Conservation (phyloP, 1,140 invertebrate species). For the Trichogramma pretiosum region DNA sequence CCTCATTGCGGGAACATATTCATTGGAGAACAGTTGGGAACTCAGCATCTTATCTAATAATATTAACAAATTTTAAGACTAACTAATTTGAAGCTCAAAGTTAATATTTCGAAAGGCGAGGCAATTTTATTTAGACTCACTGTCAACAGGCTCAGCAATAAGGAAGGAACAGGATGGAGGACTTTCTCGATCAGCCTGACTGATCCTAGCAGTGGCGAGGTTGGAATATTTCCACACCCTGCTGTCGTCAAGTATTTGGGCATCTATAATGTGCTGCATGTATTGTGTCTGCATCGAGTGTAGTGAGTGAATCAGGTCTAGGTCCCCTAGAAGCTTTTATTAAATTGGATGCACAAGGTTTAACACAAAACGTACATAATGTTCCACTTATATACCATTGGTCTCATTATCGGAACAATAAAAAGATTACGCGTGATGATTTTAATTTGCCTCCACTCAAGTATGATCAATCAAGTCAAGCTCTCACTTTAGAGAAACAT, state of each 20-base stretch:
- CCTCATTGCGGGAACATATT: no score
- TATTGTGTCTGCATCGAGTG: slow-evolving; percentile 2
- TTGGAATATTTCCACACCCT: not conserved
- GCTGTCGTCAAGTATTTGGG: slow-evolving; percentile 14
- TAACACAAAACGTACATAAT: slow-evolving; percentile 16
- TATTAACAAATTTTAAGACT: slow-evolving; percentile 10
- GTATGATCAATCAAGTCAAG: not conserved
- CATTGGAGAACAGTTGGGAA: not conserved
- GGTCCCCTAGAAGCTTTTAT: slow-evolving; percentile 15
- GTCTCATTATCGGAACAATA: slow-evolving; percentile 9
- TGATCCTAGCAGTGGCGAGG: not conserved
- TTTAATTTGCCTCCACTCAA: not conserved
- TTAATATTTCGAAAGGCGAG: slow-evolving; percentile 19
- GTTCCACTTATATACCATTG: slow-evolving; percentile 19
- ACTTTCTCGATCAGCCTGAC: slow-evolving; percentile 5
- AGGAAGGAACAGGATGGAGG: slow-evolving; percentile 11
- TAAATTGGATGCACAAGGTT: slow-evolving; percentile 3
- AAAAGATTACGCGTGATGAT: not conserved
- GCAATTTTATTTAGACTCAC: slow-evolving; percentile 16
- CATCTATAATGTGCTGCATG: slow-evolving; percentile 9
- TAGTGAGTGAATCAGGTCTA: not conserved
- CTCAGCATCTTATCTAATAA: slow-evolving; percentile 3
- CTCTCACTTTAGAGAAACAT: no score
- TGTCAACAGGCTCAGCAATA: not conserved
- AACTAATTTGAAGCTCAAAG: slow-evolving; percentile 20